Base-by-base conservation (phyloP, 2,888 invertebrate genomes). In the Temnothorax unifasciatus region DNA sequence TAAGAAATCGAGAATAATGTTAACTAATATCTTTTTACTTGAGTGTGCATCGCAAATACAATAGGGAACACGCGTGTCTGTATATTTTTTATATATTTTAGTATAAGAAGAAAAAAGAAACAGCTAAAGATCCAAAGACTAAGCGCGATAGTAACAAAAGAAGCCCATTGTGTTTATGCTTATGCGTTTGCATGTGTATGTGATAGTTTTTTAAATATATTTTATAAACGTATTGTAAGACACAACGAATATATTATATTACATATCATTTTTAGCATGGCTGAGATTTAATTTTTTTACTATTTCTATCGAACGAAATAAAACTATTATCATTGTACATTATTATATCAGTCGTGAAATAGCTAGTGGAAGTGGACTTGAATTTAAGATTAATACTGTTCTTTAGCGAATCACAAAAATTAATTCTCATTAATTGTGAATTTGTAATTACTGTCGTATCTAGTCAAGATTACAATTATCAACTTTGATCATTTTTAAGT, bases 91-190 rank as follows among this genome's bases (percentile, higher is more conserved):
- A 66, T 18, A 0, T 81, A 79, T 13, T 41, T 25, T 69, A 57
- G 6, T 52, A 47, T 21, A 76, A 54, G 75, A 54, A 71, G 75
- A 83, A n/a, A 74, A 77, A 81, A 11, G 57, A 88, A 69, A 91
- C 92, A 86, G 92, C 91, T 91, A 92, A 92, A 18, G 73, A 85
- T 91, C 92, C 92, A 92, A 92, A 92, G 92, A 92, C 38, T 83
- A 86, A 50, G 38, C 38, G 21, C 13, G 57, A 50, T 3, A 59
- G 9, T 47, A 63, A 13, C 38, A 64, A 64, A 50, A 50, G 0
- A 38, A 63, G 18, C 2, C 11, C 38, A 38, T 29, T 68, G 47
- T 68, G 15, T 18, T 18, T 41, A 59, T 59, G 29, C 15, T 38
- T 63, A 8, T 41, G 25, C 9, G 18, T 50, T 47, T 68, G 66